A percentile compares a stretch with the other conserved stretches of the same genome.
phyloP scores from a whole-genome alignment of 1,140 invertebrate species.

The Drosophila kohkoa region DNA sequence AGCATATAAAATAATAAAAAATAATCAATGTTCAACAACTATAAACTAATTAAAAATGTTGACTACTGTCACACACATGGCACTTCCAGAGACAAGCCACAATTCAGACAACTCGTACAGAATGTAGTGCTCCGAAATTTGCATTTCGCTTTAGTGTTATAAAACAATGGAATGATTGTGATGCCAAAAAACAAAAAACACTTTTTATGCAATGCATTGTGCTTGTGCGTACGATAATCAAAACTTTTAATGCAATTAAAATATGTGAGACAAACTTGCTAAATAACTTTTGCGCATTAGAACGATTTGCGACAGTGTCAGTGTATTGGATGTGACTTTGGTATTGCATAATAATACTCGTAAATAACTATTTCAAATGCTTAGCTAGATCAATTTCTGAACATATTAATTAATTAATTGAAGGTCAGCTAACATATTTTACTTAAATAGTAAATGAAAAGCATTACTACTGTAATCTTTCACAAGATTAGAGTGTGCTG shows the following conservation, averaged over 20 bases:
- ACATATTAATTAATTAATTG: no score
- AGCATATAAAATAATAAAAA: slow-evolving; percentile 47
- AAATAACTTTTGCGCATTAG: slow-evolving; percentile 58
- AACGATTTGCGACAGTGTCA: slow-evolving; percentile 43
- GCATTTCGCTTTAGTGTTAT: slow-evolving; percentile 72
- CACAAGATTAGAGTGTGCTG: no score
- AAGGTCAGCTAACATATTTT: no score
- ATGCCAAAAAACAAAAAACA: slow-evolving; percentile 11
- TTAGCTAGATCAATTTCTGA: not conserved
- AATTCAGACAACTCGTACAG: slow-evolving; percentile 84
- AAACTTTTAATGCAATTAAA: slow-evolving; percentile 51
- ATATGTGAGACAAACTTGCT: slow-evolving; percentile 37
- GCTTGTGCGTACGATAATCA: slow-evolving; percentile 72
- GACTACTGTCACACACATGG: slow-evolving; percentile 55
- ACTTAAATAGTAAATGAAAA: no score
- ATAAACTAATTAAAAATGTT: slow-evolving; percentile 61
- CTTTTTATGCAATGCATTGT: slow-evolving; percentile 78
- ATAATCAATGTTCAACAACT: slow-evolving; percentile 26
- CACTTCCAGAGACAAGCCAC: slow-evolving; percentile 65
- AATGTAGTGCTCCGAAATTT: slow-evolving; percentile 71
- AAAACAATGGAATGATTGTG: slow-evolving; percentile 7
- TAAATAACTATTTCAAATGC: not conserved
- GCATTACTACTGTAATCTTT: no score
- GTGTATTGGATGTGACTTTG: slow-evolving; percentile 8
- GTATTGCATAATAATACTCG: slow-evolving; percentile 8